Evolutionary conservation across 2,797 vertebrate species (phyloP), one percentile per base, ranked within the genome.

Genomic region (Mallotus villosus): DNA sequence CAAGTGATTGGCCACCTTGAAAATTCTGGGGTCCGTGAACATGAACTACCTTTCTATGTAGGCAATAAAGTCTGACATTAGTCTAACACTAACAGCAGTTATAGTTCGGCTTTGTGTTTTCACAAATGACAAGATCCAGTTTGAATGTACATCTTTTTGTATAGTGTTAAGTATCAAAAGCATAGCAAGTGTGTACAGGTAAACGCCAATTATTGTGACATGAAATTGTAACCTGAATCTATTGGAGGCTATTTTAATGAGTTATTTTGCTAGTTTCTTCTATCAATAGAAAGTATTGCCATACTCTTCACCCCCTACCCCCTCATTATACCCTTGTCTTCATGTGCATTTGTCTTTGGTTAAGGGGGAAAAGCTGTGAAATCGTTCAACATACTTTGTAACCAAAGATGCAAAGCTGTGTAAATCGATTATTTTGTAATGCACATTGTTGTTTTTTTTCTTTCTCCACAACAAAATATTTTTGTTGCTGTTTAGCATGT

Each of bases 331-430:
- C 74, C 67, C 66, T 71, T 70, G 63, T 61, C 70, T 92, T 84
- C 58, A 63, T 59, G 71, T 77, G 49, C 59, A 67, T 70, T 74
- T 83, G 77, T 83, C 77, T 79, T 74, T 80, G 85, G 80, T 75
- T n/a, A 63, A 80, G 84, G 79, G 79, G 78, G 60, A 74, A 93
- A 95, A 97, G 96, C 96, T 98, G 97, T 99, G 97, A 99, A 99
- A 95, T 96, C 94, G 94, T 97, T 95, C 95, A 97, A 95, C 93
- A 94, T 96, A 96, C 95, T 97, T 98, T 98, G 95, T 98, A 98
- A 99, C 97, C 97, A 99, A 98, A 99, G 97, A 99, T 95, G 95
- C 95, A 95, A 98, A 98, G 96, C 95, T 97, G 96, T 98, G 95
- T 98, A 95, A 95, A 92, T 95, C 90, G 88, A 92, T 86, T 89